These are phyloP conservation scores for Pasiphila rectangulata DNA, from an alignment of 2,888 invertebrate genomes.

Conservation along the genomic window DNA sequence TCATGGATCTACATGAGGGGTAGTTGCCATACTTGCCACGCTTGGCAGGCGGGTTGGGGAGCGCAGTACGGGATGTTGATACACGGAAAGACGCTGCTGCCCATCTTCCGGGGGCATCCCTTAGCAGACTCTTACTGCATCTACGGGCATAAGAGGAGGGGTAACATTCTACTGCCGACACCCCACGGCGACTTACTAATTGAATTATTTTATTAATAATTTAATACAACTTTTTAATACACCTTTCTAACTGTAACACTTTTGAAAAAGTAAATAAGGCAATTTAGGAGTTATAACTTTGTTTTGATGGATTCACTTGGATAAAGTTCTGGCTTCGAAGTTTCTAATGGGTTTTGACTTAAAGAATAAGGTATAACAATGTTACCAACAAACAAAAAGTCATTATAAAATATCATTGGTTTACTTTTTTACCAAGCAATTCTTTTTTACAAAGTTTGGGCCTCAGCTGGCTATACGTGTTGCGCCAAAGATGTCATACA, in stretches of 20 bases:
- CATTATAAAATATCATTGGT: neutral
- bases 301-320: slow-evolving; percentile 18
- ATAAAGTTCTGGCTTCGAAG: slow-evolving; percentile 15
- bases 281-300: slow-evolving; percentile 12
- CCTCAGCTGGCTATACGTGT: neutral
- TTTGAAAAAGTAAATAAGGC: slow-evolving; percentile 14
- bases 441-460: neutral
- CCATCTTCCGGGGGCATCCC: no score
- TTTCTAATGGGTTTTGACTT: slow-evolving; percentile 18
- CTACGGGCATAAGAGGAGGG: no score
- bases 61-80: no score
- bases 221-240: slow-evolving; percentile 8
- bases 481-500: no score
- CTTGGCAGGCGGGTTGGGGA: no score
- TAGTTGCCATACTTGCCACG: no score
- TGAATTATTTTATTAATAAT: neutral
- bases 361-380: neutral
- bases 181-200: no score
- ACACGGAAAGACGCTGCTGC: no score
- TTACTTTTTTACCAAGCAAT: neutral
- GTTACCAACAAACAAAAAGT: slow-evolving; percentile 5
- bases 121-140: no score
- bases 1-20: no score
- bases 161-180: no score
- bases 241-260: slow-evolving; percentile 14